Percentiles rank a stretch among this genome's conserved stretches.
These are phyloP conservation scores for Melanostigma gelatinosum DNA, from an alignment of 2,113 vertebrate genomes.

Conservation along the genomic window DNA sequence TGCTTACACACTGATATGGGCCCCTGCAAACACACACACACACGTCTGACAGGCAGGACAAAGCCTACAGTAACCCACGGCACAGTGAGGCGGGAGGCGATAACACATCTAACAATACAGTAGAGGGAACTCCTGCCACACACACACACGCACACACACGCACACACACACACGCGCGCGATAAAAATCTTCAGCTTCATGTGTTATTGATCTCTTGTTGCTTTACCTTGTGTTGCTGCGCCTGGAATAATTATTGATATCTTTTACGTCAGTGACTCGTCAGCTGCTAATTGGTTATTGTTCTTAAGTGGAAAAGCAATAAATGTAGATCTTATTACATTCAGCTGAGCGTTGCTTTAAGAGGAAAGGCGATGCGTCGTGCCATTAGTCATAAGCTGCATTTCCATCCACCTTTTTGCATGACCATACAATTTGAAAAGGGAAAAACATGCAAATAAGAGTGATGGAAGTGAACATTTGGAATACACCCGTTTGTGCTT, in stretches of 20 bases:
- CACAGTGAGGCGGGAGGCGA: background rate
- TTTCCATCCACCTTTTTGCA: background rate
- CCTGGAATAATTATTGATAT: constrained; percentile 16
- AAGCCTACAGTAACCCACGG: constrained; percentile 17
- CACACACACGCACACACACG: constrained; percentile 16
- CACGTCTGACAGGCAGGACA: constrained; percentile 31
- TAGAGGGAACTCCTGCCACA: constrained; percentile 3
- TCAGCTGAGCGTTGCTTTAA: constrained; percentile 2
- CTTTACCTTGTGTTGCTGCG: background rate
- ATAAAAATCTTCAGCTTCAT: background rate
- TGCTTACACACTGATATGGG: constrained; percentile 8
- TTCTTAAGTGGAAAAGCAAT: constrained; percentile 14
- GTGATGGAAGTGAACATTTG: background rate
- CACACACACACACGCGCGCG: background rate
- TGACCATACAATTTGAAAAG: background rate
- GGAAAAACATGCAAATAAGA: background rate
- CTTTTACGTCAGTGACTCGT: background rate
- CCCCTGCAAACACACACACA: constrained; percentile 18
- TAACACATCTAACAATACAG: constrained; percentile 36
- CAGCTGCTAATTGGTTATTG: constrained; percentile 28
- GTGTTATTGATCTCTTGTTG: constrained; percentile 17
- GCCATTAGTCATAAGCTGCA: background rate
- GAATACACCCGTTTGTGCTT: background rate
- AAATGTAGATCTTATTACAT: background rate
- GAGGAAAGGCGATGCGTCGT: background rate